Base-by-base conservation (phyloP, 2,888 invertebrate genomes). In the Oscheius sp. region DNA sequence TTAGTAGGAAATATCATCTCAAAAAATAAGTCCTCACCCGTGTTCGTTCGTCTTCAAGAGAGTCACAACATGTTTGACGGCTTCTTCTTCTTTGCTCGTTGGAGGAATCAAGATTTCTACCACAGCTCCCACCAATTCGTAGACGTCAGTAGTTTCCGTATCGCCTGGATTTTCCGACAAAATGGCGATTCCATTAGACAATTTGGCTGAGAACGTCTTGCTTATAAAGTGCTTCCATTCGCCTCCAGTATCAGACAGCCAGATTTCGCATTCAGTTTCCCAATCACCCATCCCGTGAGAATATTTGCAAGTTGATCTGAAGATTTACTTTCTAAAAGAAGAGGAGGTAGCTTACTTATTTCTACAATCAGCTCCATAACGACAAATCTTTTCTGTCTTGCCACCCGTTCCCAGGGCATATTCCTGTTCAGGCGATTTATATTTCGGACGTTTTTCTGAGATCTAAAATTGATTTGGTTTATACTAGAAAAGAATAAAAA, bases 281-380 rank as follows among this genome's bases (percentile, higher is more conserved):
- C 76, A 78, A 29, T 77, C 78, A 5, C 65, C 53, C 33, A 33
- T 52, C 12, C 77, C 76, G 64, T 80, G 79, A n/a, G 45, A 39
- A 39, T 69, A 80, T 29, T 75, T 74, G 61, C 79, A 80, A n/a
- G 34, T 52, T 10, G 63, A 73, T 27, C 72, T 76, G 50, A 37
- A 69, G 52, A 37, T 2, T 3, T 8, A 42, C 20, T 42, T n/a
- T 3, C 4, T 34, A 33, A 3, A 5, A 48, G 20, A 20, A 48
- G 23, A 48, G n/a, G 17, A 5, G 15, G 5, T 27, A 29, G 29
- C 20, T 3, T 31, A 68, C 68, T 68, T 53, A 67, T 73, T 73
- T 3, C 73, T 42, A 42, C 72, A 72, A 12, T 69, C 69, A 4
- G 45, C 50, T 15, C 72, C 72, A 65, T 69, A 72, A 42, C 72